These are phyloP conservation scores for Ferrisia virgata DNA, from an alignment of 2,888 invertebrate genomes.

Conservation along the genomic window DNA sequence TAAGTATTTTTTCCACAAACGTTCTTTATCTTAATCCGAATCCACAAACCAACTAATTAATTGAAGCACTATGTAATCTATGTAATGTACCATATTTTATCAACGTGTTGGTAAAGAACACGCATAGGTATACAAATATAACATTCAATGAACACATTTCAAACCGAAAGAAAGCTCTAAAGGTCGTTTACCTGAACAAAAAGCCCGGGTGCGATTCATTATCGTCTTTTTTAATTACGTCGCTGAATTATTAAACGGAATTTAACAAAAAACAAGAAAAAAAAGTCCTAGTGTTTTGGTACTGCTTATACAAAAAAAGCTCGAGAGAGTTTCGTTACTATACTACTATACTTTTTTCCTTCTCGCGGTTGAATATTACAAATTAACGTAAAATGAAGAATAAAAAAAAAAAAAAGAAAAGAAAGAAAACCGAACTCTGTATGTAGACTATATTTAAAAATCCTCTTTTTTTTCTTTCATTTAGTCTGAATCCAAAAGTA, in stretches of 20 bases:
- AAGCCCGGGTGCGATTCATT: background rate
- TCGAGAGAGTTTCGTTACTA: background rate
- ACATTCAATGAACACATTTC: no score
- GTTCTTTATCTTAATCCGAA: no score
- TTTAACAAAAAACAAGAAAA: background rate
- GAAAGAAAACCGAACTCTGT: background rate
- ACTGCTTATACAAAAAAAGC: background rate
- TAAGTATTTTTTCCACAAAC: no score
- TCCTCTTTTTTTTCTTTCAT: background rate
- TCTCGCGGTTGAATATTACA: conserved; percentile 9
- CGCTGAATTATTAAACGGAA: conserved; percentile 26
- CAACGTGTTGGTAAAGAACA: no score
- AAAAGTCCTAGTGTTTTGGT: background rate
- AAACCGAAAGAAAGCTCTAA: background rate
- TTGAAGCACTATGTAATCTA: no score
- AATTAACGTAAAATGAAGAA: background rate
- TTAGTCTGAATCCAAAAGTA: background rate
- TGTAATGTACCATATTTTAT: no score
- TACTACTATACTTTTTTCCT: background rate
- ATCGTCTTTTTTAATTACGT: conserved; percentile 17
- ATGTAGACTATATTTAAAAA: background rate
- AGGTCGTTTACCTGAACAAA: conserved; percentile 18
- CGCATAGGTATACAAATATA: no score
- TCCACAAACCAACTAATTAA: no score
- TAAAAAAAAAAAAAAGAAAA: background rate